Base-by-base conservation (phyloP, 2,797 vertebrate genomes). In the Benthosema pterotum region DNA sequence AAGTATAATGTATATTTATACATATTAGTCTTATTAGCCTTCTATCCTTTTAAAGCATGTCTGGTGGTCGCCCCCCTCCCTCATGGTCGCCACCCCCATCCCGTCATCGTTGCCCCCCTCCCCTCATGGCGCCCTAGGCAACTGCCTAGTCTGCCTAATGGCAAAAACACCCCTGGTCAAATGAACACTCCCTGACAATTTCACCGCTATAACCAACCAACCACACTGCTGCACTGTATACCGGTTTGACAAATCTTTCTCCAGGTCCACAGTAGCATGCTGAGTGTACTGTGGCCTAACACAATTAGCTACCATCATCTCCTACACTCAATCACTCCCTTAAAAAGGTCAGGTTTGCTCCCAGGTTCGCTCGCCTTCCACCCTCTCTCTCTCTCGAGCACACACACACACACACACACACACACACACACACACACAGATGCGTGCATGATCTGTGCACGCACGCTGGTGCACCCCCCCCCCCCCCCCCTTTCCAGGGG, bases 251-350 rank as follows among this genome's bases (percentile, higher is more conserved):
- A 60, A 75, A 85, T 83, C 15, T 11, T 50, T 68, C 56, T 43
- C 43, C 19, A 54, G 67, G 51, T 79, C 59, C 67, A 76, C 69
- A 52, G 77, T 74, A 81, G 79, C 74, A 68, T 75, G 65, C 62
- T 69, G 68, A 60, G 60, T 54, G 60, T 11, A 43, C 69, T 60
- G 58, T n/a, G 76, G 56, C 71, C 63, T 77, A 84, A 83, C 57
- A n/a, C 76, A 81, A 86, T 90, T 84, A 87, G 71, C 72, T 54
- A 49, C 78, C 59, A 82, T 87, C 72, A 68, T 75, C 79, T 79
- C 67, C 72, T 71, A 63, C 46, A 66, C 69, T 62, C 67, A 77
- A 71, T 47, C 55, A 19, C 61, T 57, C 52, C 56, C 54, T 62
- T 71, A n/a, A 42, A 87, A 84, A 84, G 80, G 84, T 85, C 72